These are phyloP conservation scores for Nannoperca obscura DNA, from an alignment of 2,797 vertebrate species.

Conservation along the genomic window DNA sequence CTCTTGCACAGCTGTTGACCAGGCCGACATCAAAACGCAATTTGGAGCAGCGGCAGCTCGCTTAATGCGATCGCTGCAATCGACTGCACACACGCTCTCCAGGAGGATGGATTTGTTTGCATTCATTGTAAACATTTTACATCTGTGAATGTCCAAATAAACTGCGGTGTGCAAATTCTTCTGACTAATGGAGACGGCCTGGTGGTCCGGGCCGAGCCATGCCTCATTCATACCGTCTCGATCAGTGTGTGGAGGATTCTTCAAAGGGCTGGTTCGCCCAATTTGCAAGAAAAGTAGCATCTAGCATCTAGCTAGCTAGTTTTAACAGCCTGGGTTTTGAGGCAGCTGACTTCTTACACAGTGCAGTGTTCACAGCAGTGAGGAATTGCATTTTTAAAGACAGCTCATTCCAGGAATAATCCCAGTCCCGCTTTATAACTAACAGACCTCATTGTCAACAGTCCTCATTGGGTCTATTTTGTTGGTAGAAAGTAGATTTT, in stretches of 20 bases:
- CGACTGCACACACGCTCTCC: not conserved
- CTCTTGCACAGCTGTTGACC: conserved; percentile 20
- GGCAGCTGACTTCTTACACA: not conserved
- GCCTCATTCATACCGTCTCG: conserved; percentile 1
- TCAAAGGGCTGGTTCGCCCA: not conserved
- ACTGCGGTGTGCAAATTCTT: conserved; percentile 16
- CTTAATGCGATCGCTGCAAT: conserved; percentile 29
- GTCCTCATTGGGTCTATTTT: not conserved
- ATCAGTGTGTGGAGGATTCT: conserved; percentile 1
- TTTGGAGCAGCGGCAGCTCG: conserved; percentile 22
- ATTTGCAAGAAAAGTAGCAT: not conserved
- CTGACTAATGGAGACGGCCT: conserved; percentile 18
- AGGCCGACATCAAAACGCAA: conserved; percentile 32
- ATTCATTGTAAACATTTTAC: conserved; percentile 35
- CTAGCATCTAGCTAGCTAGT: not conserved
- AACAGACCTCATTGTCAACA: not conserved
- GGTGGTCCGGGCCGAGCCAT: not conserved
- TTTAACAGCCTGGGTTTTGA: not conserved
- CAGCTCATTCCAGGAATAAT: not conserved
- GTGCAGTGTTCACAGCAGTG: not conserved
- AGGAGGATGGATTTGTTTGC: conserved; percentile 11
- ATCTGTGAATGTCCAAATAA: conserved; percentile 29
- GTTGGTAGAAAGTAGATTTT: not conserved
- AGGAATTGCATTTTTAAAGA: not conserved
- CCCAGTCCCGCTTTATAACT: not conserved